A percentile compares a stretch with the other conserved stretches of the same genome.
Evolutionary conservation across 2,113 vertebrate species (phyloP).

Genomic region (Haemorhous mexicanus): DNA sequence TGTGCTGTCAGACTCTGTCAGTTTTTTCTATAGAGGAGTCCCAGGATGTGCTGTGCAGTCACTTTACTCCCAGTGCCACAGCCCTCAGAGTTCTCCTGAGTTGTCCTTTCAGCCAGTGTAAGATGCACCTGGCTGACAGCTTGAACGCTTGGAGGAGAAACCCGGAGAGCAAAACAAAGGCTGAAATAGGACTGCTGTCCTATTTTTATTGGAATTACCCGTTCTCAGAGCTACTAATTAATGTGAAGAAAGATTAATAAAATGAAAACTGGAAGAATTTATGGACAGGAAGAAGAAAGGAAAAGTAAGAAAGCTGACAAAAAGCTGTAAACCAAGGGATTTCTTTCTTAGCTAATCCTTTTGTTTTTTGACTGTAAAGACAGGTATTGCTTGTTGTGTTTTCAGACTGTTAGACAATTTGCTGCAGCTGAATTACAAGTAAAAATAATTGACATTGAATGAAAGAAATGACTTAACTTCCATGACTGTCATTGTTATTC

Average conservation of each 20-base stretch:
- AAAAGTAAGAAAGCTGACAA: not conserved
- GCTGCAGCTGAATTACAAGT: not conserved
- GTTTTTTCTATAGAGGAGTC: not conserved
- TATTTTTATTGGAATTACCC: not conserved
- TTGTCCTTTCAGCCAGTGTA: not conserved
- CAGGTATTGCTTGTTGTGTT: not conserved
- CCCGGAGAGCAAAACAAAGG: not conserved
- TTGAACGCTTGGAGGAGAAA: not conserved
- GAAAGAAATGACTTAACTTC: fast-evolving
- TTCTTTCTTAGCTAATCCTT: not conserved
- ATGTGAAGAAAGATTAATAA: not conserved
- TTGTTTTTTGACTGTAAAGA: not conserved
- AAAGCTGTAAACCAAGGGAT: not conserved
- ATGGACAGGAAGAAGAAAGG: not conserved
- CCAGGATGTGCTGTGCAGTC: not conserved
- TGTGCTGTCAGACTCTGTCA: not conserved
- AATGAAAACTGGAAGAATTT: not conserved
- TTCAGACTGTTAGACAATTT: not conserved
- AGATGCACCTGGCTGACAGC: not conserved
- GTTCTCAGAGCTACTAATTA: not conserved
- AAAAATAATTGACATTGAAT: not conserved
- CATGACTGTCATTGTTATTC: fast-evolving
- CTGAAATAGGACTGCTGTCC: not conserved
- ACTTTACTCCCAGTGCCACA: not conserved
- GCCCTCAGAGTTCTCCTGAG: not conserved